Base-by-base conservation (phyloP, 2,113 vertebrate species). In the Uria aalge region DNA sequence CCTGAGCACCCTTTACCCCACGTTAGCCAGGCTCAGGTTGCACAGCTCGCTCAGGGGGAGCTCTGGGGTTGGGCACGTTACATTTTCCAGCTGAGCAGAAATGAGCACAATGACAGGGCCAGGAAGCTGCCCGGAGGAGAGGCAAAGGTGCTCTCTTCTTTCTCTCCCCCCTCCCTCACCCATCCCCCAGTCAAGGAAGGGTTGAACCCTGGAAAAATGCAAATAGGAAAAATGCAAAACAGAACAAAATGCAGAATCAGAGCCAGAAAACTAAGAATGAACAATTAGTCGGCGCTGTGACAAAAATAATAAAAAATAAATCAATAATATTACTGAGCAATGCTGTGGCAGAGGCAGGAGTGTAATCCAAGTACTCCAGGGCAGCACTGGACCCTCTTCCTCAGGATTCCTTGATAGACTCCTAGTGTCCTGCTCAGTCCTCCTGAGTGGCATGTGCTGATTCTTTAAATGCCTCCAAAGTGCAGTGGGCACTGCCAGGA, bases 201-300 rank as follows among this genome's bases (percentile, higher is more conserved):
- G 27, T 11, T 3, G 20, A 69, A 12, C 27, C 27, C 38, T 19
- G 50, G 24, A 77, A 77, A 26, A 83, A 47, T 15, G 20, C 45
- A 76, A 75, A 80, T 23, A 53, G 59, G 32, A n/a, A n/a, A n/a
- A n/a, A n/a, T n/a, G n/a, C n/a, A n/a, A n/a, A 80, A 62, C 12
- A 50, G n/a, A 71, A 75, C 4, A 20, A 87, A 76, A 87, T 27
- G 18, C 21, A 81, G 53, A 66, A 53, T 18, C 23, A 40, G 62
- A 85, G 50, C 30, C 84, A 81, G 69, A 82, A 93, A 90, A 36
- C 41, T 82, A 91, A 55, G 57, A 88, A 82, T 26, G 38, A 90
- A 75, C 13, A 21, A 78, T 32, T 55, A 76, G 20, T 40, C 4
- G 1, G 5, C 27, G 57, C 18, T 9, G 18, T 63, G 32, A 60